phyloP scores from a whole-genome alignment of 2,888 invertebrate genomes.

The Aethes cnicana region DNA sequence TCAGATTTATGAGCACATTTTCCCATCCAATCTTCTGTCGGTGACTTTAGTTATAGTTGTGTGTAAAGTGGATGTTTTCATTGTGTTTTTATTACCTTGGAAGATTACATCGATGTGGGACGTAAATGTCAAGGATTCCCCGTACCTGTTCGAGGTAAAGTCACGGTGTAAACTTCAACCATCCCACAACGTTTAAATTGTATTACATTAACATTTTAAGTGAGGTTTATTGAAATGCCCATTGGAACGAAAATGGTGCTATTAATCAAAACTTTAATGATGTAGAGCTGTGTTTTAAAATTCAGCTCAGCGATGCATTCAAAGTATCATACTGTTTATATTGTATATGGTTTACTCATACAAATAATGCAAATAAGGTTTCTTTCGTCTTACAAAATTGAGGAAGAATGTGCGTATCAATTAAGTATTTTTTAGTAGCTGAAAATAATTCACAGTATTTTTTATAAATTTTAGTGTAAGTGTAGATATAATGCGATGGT shows the following conservation, averaged over 20 bases:
- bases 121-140: conserved; percentile 36
- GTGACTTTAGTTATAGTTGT: no score
- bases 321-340: no score
- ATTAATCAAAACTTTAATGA: conserved; percentile 21
- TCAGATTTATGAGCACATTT: no score
- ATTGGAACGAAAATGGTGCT: neutral
- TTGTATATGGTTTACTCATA: no score
- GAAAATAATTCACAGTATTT: no score
- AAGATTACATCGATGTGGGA: conserved; percentile 28
- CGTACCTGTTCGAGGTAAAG: conserved; percentile 31
- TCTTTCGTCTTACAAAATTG: no score
- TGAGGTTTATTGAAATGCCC: conserved; percentile 1
- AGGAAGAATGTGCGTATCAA: no score
- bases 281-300: neutral
- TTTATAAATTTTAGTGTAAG: no score
- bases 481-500: no score
- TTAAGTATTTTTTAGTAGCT: no score
- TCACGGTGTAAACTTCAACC: conserved; percentile 26
- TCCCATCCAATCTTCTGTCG: neutral
- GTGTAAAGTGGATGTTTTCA: conserved; percentile 9
- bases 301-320: no score
- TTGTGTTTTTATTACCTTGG: conserved; percentile 27
- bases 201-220: conserved; percentile 18
- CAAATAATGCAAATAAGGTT: no score
- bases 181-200: neutral